phyloP scores from a whole-genome alignment of 2,888 invertebrate species.

The Trichacis sp. region DNA sequence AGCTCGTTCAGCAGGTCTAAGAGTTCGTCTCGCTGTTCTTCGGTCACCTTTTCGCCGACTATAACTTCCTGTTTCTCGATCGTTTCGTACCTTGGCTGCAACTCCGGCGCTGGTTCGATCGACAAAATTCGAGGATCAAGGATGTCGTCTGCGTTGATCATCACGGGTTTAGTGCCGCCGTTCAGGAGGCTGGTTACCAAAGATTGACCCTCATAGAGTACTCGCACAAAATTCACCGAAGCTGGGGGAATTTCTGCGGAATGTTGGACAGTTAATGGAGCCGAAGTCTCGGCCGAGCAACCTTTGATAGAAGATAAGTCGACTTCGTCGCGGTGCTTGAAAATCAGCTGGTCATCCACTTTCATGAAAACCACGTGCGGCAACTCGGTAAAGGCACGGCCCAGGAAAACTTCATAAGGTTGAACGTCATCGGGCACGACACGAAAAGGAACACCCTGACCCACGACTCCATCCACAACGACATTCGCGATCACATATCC shows the following conservation, averaged over 20 bases:
- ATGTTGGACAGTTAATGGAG: neutral
- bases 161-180: neutral
- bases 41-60: neutral
- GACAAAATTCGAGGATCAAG: neutral
- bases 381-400: conserved; percentile 14
- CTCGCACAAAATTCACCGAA: neutral
- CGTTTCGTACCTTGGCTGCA: neutral
- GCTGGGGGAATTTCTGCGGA: neutral
- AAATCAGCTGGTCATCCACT: conserved; percentile 8
- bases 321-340: neutral
- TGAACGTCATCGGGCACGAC: conserved; percentile 18
- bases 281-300: neutral
- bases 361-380: conserved; percentile 21
- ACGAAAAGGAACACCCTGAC: conserved; percentile 22
- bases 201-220: neutral
- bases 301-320: neutral
- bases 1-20: neutral
- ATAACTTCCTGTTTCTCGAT: neutral
- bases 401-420: conserved; percentile 7
- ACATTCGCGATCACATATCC: conserved; percentile 22
- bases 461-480: conserved; percentile 31
- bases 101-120: neutral
- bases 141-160: neutral
- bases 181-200: neutral
- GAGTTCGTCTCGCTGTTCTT: neutral